Conservation (phyloP, 1,140 invertebrate species). For the Scaptomyza pallida region DNA sequence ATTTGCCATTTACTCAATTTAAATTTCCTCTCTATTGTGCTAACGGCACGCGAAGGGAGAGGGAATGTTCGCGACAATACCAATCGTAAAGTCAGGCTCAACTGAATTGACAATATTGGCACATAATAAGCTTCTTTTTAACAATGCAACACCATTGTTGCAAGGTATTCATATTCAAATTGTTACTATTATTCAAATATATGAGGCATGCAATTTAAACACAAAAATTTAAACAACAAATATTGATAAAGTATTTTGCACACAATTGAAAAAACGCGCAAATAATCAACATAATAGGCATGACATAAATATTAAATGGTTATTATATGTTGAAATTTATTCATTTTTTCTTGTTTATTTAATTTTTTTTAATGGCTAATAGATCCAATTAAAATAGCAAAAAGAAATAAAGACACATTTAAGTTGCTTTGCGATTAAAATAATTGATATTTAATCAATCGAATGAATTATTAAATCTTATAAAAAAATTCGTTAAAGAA, state of each 20-base stretch:
- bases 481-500: no score
- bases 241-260: not conserved
- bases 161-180: not conserved
- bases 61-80: constrained; percentile 21
- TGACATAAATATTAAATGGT: no score
- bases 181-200: constrained; percentile 14
- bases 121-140: constrained; percentile 33
- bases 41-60: constrained; percentile 7
- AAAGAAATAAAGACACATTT: no score
- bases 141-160: constrained; percentile 14
- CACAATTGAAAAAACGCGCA: not conserved
- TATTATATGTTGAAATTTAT: no score
- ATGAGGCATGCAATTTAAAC: constrained; percentile 44
- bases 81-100: constrained; percentile 23
- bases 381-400: no score
- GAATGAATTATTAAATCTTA: no score
- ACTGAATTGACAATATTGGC: constrained; percentile 31
- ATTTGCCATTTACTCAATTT: constrained; percentile 81
- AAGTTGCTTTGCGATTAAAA: no score
- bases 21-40: constrained; percentile 61
- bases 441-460: no score
- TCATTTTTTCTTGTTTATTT: no score
- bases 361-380: no score
- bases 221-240: constrained; percentile 35
- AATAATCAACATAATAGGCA: no score